phyloP scores from a whole-genome alignment of 2,113 vertebrate genomes.

The Lepisosteus oculatus region DNA sequence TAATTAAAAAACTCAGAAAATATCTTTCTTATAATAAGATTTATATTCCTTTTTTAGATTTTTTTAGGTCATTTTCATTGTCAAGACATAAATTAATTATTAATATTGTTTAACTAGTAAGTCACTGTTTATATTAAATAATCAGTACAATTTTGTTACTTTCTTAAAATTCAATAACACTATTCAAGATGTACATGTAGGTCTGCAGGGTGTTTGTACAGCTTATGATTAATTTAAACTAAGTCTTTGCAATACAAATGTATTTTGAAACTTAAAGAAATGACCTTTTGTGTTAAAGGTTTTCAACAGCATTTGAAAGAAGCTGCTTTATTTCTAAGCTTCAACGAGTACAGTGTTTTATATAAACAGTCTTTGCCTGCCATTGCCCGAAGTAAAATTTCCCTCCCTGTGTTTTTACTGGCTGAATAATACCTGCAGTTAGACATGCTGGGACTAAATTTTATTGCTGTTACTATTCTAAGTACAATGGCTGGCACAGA shows the following conservation, averaged over 20 bases:
- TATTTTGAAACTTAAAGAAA: not conserved
- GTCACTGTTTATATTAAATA: too few relatives aligned
- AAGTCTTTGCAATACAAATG: not conserved
- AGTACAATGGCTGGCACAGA: conserved; percentile 61
- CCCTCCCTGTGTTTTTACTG: conserved; percentile 55
- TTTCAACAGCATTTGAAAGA: not conserved
- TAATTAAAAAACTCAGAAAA: too few relatives aligned
- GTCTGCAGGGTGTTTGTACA: too few relatives aligned
- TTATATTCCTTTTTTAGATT: too few relatives aligned
- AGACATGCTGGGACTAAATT: conserved; percentile 58
- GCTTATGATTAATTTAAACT: too few relatives aligned
- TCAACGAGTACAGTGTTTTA: conserved; percentile 25
- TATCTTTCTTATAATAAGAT: too few relatives aligned
- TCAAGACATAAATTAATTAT: too few relatives aligned
- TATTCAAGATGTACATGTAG: too few relatives aligned
- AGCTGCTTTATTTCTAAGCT: not conserved
- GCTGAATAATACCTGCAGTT: conserved; percentile 52
- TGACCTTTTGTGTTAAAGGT: not conserved
- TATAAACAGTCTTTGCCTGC: conserved; percentile 35
- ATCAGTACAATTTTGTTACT: too few relatives aligned
- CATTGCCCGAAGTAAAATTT: conserved; percentile 30
- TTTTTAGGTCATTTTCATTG: too few relatives aligned
- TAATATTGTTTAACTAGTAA: too few relatives aligned
- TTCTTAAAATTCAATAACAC: too few relatives aligned
- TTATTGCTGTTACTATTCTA: conserved; percentile 61